These are phyloP conservation scores for Holotrichia oblita DNA, from an alignment of 1,140 invertebrate species.

Conservation along the genomic window DNA sequence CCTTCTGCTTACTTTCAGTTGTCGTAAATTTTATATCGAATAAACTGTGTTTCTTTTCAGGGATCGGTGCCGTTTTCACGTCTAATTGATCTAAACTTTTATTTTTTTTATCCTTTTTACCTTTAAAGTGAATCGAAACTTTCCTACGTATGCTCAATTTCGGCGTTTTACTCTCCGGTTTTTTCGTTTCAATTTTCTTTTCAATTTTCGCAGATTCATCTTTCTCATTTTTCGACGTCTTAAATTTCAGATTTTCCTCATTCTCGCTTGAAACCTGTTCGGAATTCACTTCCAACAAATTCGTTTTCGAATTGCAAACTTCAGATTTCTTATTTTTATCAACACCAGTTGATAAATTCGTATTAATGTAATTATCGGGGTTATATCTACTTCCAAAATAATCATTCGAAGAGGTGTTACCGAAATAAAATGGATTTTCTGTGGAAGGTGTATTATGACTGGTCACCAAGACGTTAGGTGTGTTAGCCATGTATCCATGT, in stretches of 20 bases:
- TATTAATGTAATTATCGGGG: conserved; percentile 51
- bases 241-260: conserved; percentile 60
- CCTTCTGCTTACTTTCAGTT: conserved; percentile 42
- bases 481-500: conserved; percentile 20
- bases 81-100: conserved; percentile 42
- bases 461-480: conserved; percentile 25
- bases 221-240: conserved; percentile 51
- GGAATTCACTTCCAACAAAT: conserved; percentile 37
- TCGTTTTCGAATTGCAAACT: conserved; percentile 40
- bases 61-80: conserved; percentile 11
- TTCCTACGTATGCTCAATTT: conserved; percentile 56
- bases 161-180: conserved; percentile 47
- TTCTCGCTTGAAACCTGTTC: conserved; percentile 60
- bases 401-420: conserved; percentile 49
- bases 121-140: conserved; percentile 60
- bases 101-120: conserved; percentile 56
- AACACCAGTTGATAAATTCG: neutral
- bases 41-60: conserved; percentile 47
- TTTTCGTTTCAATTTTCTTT: conserved; percentile 9
- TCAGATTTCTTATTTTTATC: conserved; percentile 34
- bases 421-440: conserved; percentile 54
- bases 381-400: conserved; percentile 53
- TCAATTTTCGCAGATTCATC: conserved; percentile 43
- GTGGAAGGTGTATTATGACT: neutral
- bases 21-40: conserved; percentile 48